Evolutionary conservation across 53 echinoderm and acorn worm genomes (phyloP).

Genomic region (Pentamera pediparva): DNA sequence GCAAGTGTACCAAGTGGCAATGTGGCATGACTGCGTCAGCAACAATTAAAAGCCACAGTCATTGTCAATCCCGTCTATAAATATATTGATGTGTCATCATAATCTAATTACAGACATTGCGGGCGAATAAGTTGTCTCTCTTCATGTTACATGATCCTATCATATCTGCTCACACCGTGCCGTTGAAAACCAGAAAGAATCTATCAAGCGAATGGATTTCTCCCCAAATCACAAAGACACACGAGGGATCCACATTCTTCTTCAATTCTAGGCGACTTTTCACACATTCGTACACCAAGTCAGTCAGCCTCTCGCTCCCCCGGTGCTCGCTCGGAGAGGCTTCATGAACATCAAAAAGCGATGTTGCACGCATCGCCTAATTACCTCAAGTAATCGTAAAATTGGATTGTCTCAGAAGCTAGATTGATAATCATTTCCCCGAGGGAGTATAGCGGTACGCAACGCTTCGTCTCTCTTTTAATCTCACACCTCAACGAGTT

Average conservation of each 20-base stretch:
- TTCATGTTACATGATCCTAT: too few relatives aligned
- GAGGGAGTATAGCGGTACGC: slow-evolving; percentile 10
- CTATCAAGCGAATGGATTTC: slow-evolving; percentile 27
- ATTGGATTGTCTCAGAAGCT: slow-evolving; percentile 37
- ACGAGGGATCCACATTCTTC: slow-evolving; percentile 28
- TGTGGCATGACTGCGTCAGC: too few relatives aligned
- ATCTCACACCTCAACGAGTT: slow-evolving; percentile 44
- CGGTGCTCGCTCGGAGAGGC: slow-evolving; percentile 7
- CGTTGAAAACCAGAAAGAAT: slow-evolving; percentile 1
- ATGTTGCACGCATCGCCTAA: slow-evolving; percentile 31
- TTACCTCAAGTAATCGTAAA: slow-evolving; percentile 31
- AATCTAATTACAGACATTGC: too few relatives aligned
- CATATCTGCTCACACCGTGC: too few relatives aligned
- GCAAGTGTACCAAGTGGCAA: too few relatives aligned
- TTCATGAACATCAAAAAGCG: slow-evolving; percentile 27
- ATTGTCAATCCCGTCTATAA: too few relatives aligned
- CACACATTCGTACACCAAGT: slow-evolving; percentile 13
- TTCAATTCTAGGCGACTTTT: slow-evolving; percentile 26
- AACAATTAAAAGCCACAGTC: too few relatives aligned
- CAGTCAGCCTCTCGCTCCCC: neutral
- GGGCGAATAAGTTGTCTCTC: too few relatives aligned
- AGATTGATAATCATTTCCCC: slow-evolving; percentile 37
- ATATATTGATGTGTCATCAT: too few relatives aligned
- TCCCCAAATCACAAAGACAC: neutral
- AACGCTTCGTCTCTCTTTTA: slow-evolving; percentile 25